These are phyloP conservation scores for Eilema depressum DNA, from an alignment of 2,888 invertebrate genomes.

Conservation along the genomic window DNA sequence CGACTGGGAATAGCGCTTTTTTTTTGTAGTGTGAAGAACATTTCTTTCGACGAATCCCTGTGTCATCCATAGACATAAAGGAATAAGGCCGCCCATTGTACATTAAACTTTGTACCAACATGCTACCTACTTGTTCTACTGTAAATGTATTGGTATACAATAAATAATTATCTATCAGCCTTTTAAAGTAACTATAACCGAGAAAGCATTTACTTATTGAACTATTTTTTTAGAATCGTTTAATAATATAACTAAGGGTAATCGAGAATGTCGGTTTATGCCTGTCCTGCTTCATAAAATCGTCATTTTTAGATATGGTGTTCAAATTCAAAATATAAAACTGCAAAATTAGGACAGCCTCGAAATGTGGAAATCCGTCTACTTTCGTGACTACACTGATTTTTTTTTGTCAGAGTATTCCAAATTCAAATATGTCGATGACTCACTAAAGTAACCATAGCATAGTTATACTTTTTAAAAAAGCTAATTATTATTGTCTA, in stretches of 20 bases:
- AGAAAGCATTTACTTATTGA: no score
- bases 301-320: not conserved
- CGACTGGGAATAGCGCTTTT: no score
- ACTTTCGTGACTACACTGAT: conserved; percentile 19
- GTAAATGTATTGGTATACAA: no score
- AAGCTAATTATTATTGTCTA: conserved; percentile 68
- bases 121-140: no score
- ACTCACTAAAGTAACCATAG: conserved; percentile 45
- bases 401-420: conserved; percentile 56
- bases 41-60: no score
- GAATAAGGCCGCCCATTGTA: no score
- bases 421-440: conserved; percentile 64
- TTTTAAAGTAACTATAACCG: no score
- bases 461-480: conserved; percentile 47
- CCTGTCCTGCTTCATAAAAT: not conserved
- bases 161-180: no score
- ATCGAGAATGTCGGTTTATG: not conserved
- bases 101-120: no score
- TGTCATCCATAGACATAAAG: no score
- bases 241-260: not conserved
- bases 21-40: no score
- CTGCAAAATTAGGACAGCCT: not conserved
- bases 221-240: no score
- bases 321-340: not conserved
- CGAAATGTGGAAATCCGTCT: conserved; percentile 11